Percentiles rank a stretch among this genome's conserved stretches.
phyloP scores from a whole-genome alignment of 2,113 vertebrate species.

The Dendrocopos noguchii region DNA sequence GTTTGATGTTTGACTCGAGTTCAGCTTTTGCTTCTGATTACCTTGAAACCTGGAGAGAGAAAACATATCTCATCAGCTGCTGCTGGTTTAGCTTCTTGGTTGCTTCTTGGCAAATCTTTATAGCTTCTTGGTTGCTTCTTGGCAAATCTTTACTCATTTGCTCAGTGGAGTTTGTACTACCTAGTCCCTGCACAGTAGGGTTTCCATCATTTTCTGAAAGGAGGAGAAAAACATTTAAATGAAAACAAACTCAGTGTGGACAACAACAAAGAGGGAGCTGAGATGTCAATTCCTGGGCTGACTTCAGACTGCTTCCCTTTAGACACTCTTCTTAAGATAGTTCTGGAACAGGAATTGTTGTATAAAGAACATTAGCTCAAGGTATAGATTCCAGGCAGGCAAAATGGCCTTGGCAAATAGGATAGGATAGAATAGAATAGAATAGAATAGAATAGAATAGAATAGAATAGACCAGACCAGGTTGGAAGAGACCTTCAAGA shows the following conservation, averaged over 20 bases:
- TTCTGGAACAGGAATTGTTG: not conserved
- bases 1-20: not conserved
- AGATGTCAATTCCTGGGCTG: not conserved
- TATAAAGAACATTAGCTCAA: not conserved
- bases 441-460: too few species aligned
- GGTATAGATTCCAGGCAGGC: not conserved
- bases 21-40: not conserved
- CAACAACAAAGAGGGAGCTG: not conserved
- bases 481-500: too few species aligned
- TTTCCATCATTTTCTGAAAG: not conserved
- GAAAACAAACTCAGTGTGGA: not conserved
- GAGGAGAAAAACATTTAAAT: not conserved
- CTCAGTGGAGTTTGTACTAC: not conserved
- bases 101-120: not conserved
- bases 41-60: not conserved
- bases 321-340: not conserved
- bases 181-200: not conserved
- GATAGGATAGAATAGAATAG: too few species aligned
- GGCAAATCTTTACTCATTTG: not conserved
- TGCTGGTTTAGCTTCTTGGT: not conserved
- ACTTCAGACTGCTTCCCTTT: not conserved
- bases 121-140: not conserved
- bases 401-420: not conserved
- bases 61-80: not conserved
- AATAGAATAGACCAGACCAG: too few species aligned